phyloP scores from a whole-genome alignment of 2,113 vertebrate species.

The Aplodontia rufa region DNA sequence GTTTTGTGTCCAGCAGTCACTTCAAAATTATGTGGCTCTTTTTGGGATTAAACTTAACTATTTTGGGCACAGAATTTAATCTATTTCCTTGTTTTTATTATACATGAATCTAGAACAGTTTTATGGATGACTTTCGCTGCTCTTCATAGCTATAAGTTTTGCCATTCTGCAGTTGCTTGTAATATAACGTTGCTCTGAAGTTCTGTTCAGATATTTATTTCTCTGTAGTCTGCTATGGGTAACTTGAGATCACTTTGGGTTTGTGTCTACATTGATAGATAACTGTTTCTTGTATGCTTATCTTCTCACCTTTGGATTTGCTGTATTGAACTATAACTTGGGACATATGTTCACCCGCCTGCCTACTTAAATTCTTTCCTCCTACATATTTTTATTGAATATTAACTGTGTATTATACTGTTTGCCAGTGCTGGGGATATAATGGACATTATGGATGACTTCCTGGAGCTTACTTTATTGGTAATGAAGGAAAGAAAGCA shows the following conservation, averaged over 20 bases:
- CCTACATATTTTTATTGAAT: conserved; percentile 25
- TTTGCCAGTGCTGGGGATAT: neutral
- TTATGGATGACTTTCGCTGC: conserved; percentile 22
- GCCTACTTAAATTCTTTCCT: neutral
- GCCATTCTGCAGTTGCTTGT: neutral
- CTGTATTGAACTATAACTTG: neutral
- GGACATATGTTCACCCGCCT: neutral
- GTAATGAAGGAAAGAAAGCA: neutral
- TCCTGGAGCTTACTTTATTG: neutral
- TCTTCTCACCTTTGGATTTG: conserved; percentile 33
- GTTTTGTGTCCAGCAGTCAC: conserved; percentile 20
- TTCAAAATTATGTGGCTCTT: conserved; percentile 56
- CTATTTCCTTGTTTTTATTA: neutral
- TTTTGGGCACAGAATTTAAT: conserved; percentile 29
- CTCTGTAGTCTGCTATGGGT: neutral
- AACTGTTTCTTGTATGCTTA: neutral
- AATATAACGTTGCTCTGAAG: neutral
- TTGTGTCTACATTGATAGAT: conserved; percentile 36
- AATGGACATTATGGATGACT: neutral
- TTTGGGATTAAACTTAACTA: conserved; percentile 32
- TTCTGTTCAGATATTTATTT: neutral
- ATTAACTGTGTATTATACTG: neutral
- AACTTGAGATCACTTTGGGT: neutral
- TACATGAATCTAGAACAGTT: neutral
- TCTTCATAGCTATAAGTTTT: neutral